Conservation (phyloP, 2,113 vertebrate genomes). For the Amphiprion ocellaris region DNA sequence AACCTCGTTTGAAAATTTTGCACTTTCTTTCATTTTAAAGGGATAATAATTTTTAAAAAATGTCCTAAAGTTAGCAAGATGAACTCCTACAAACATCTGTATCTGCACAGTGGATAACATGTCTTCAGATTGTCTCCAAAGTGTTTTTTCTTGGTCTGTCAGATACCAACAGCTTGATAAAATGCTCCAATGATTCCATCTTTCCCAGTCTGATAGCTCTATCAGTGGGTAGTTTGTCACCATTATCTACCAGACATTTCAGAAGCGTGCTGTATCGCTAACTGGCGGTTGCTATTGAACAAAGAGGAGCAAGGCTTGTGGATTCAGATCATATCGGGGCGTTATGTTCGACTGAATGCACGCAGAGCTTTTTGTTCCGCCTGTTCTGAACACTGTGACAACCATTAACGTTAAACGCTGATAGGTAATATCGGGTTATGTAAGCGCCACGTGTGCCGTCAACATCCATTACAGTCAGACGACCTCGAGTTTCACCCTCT, state of each 20-base stretch:
- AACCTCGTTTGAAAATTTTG: no score
- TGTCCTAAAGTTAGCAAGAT: no score
- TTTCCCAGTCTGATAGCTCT: constrained; percentile 40
- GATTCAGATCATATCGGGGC: constrained; percentile 22
- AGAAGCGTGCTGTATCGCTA: constrained; percentile 18
- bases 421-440: constrained; percentile 62
- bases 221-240: constrained; percentile 37
- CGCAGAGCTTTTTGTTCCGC: background rate
- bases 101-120: no score
- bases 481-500: constrained; percentile 55
- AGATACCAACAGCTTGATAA: constrained; percentile 38
- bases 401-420: constrained; percentile 33
- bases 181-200: constrained; percentile 49
- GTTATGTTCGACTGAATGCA: constrained; percentile 1
- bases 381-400: constrained; percentile 13
- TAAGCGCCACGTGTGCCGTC: constrained; percentile 67
- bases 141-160: constrained; percentile 1
- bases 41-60: no score
- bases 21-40: no score
- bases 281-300: constrained; percentile 23
- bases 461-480: constrained; percentile 64
- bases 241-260: constrained; percentile 44
- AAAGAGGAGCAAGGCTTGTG: background rate
- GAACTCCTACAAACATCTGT: no score
- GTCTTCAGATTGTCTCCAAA: constrained; percentile 2